Evolutionary conservation across 2,888 invertebrate genomes (phyloP), one percentile per base, ranked within the genome.

Genomic region (Augochlorella aurata): DNA sequence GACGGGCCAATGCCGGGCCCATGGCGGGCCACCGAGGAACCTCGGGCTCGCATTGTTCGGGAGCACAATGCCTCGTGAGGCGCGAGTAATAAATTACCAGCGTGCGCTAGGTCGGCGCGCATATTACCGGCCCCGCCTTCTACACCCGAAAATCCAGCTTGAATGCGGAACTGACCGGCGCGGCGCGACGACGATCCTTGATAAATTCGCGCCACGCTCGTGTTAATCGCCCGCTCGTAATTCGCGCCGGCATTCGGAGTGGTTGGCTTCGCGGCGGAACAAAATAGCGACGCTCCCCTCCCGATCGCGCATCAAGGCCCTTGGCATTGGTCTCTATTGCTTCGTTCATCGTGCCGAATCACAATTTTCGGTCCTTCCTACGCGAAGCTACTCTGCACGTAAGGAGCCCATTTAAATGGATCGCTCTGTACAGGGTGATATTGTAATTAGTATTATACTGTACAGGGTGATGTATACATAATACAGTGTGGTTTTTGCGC

Each of bases 51-150:
- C 77, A 90, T 91, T 91, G 90, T 91, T 87, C 86, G 76, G 71
- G 61, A 79, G 66, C 69, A 91, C 91, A 91, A 91, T 89, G 87
- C 86, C 77, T 4, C 52, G 38, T 52, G 73, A 72, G 85, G 38
- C 58, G 73, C 38, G 38, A 72, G 85, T 86, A 86, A 90, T 91
- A 87, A 90, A 90, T 91, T 90, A 90, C 88, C 88, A 83, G 83
- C 77, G 78, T 47, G 21, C 79, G 4, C 49, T 49, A 16, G 14
- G 54, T 54, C 54, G 54, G 21, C 58, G 21, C 67, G 74, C 69
- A 65, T 82, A 77, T 81, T 73, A 74, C 66, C 47, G 52, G 47
- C 54, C 47, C 47, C 45, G 44, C 67, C 74, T 73, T 69, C 50
- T 61, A 75, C 52, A 68, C 50, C 71, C 68, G 67, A 75, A 80